Conservation (phyloP, 2,888 invertebrate species). For the Metopia argyrocephala region DNA sequence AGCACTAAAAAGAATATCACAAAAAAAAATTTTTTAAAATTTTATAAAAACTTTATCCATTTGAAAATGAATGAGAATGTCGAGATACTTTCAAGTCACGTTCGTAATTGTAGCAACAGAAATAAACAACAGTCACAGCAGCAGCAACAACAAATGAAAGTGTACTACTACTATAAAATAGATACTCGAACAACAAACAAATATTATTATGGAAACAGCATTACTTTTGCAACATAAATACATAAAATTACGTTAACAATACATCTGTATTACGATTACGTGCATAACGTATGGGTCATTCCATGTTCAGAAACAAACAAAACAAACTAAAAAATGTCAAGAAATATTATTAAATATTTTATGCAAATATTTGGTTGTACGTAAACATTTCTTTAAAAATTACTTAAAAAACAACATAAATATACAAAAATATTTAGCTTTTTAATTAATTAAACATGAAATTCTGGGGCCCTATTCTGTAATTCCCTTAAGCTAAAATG, state of each 20-base stretch:
- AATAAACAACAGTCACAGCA: conserved; percentile 26
- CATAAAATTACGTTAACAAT: background rate
- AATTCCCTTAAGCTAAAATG: too few species aligned
- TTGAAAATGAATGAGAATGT: background rate
- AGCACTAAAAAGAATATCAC: background rate
- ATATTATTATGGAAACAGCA: background rate
- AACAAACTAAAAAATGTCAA: too few species aligned
- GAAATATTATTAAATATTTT: too few species aligned
- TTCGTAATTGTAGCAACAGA: conserved; percentile 47
- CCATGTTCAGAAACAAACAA: too few species aligned
- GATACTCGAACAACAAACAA: background rate
- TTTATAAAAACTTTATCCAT: conserved; percentile 8
- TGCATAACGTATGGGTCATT: background rate
- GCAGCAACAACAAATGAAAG: background rate
- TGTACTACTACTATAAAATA: background rate
- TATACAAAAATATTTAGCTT: too few species aligned
- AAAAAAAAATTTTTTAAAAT: background rate
- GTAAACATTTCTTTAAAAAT: too few species aligned
- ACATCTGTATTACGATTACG: background rate
- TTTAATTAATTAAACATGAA: too few species aligned
- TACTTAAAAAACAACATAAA: too few species aligned
- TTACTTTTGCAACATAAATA: conserved; percentile 12
- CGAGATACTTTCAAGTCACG: conserved; percentile 49
- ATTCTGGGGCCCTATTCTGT: too few species aligned
- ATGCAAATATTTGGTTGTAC: too few species aligned